A percentile compares a stretch with the other conserved stretches of the same genome.
Conservation (phyloP, 2,797 vertebrate genomes). For the Meda fulgida region DNA sequence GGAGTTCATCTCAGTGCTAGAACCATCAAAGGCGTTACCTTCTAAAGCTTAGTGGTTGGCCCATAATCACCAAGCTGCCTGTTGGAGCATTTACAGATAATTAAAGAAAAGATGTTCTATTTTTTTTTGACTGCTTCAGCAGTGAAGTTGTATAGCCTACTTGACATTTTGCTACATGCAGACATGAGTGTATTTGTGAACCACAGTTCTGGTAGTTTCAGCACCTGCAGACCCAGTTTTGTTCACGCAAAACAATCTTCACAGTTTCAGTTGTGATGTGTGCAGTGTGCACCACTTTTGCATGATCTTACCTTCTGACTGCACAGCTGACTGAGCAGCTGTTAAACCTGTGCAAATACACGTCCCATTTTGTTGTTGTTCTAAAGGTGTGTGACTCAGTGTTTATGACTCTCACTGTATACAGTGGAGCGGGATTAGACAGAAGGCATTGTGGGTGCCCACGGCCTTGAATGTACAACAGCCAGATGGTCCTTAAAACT, state of each 20-base stretch:
- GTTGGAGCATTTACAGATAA: constrained; percentile 13
- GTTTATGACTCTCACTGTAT: constrained; percentile 48
- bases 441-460: constrained; percentile 44
- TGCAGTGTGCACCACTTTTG: constrained; percentile 49
- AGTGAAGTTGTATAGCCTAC: constrained; percentile 15
- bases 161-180: constrained; percentile 25
- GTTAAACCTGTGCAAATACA: constrained; percentile 41
- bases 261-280: constrained; percentile 55
- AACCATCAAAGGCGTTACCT: constrained; percentile 11
- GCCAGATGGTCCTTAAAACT: constrained; percentile 30
- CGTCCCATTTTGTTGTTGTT: constrained; percentile 26
- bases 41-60: constrained; percentile 13
- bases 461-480: constrained; percentile 41
- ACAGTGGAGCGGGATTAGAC: constrained; percentile 51
- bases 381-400: constrained; percentile 37
- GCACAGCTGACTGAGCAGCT: constrained; percentile 55
- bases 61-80: constrained; percentile 35
- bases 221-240: constrained; percentile 61
- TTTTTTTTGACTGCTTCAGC: constrained; percentile 15
- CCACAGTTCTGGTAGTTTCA: constrained; percentile 39
- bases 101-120: constrained; percentile 22
- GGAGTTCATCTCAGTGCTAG: constrained; percentile 16
- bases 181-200: background rate
- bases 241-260: constrained; percentile 44
- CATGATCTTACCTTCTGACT: constrained; percentile 44